phyloP scores from a whole-genome alignment of 2,888 invertebrate species.

The Mycogona germanica region DNA sequence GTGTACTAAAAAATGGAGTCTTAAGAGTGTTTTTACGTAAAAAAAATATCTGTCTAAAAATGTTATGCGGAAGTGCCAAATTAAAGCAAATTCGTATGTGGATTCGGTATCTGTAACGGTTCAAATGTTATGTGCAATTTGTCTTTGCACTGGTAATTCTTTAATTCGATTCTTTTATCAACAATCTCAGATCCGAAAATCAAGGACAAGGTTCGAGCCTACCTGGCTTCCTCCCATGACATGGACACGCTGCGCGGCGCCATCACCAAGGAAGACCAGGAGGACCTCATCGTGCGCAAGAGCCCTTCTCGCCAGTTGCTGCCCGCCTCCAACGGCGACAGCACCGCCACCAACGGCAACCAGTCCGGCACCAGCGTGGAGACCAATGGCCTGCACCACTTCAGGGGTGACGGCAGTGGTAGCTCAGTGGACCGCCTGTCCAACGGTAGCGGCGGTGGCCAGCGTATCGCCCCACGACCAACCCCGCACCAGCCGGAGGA shows the following conservation, averaged over 20 bases:
- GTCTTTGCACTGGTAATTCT: slow-evolving; percentile 6
- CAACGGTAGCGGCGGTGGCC: slow-evolving; percentile 8
- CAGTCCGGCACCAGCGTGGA: neutral
- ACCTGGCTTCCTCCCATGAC: slow-evolving; percentile 33
- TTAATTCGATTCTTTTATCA: slow-evolving; percentile 18
- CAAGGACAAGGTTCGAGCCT: slow-evolving; percentile 46
- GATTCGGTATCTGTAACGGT: no score
- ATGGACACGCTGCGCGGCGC: slow-evolving; percentile 29
- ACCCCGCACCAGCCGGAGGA: slow-evolving; percentile 14
- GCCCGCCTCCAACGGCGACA: neutral
- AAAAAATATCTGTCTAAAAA: no score
- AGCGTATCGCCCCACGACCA: slow-evolving; percentile 1
- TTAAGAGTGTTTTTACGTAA: no score
- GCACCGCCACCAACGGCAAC: neutral
- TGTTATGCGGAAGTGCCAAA: no score
- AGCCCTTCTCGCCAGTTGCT: neutral
- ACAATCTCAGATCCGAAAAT: slow-evolving; percentile 65
- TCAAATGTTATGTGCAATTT: slow-evolving; percentile 4
- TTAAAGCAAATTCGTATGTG: no score
- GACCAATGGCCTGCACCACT: slow-evolving; percentile 18
- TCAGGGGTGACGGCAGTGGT: slow-evolving; percentile 8
- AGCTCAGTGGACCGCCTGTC: neutral
- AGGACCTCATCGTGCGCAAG: slow-evolving; percentile 22
- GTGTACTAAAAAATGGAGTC: no score
- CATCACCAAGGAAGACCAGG: slow-evolving; percentile 25